Conservation (phyloP, 2,888 invertebrate genomes). For the Chironomus tentans region DNA sequence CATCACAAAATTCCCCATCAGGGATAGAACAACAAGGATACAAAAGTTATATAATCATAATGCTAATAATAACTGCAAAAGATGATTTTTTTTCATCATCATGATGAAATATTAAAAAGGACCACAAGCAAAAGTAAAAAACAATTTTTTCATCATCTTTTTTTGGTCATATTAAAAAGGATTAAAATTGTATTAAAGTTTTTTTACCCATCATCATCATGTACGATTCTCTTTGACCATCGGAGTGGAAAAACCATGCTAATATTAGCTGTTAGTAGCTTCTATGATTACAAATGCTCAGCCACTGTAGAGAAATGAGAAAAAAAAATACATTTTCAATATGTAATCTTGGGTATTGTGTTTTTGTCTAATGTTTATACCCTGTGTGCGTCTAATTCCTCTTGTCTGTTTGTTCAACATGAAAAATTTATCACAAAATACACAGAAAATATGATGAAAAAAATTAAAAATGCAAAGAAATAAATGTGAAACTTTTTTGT, state of each 20-base stretch:
- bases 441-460: too few species aligned
- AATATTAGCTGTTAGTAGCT: slow-evolving; percentile 2
- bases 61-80: too few species aligned
- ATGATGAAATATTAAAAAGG: neutral
- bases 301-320: neutral
- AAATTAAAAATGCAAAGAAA: too few species aligned
- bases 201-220: neutral
- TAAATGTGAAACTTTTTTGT: too few species aligned
- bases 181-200: slow-evolving; percentile 4
- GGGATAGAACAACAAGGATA: too few species aligned
- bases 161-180: neutral
- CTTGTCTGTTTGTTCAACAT: slow-evolving; percentile 34
- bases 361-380: slow-evolving; percentile 80
- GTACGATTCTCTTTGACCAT: neutral
- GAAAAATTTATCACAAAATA: neutral
- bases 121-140: neutral
- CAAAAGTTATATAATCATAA: too few species aligned
- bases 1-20: too few species aligned
- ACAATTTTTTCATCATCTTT: neutral
- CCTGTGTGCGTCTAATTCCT: slow-evolving; percentile 78
- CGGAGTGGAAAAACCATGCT: neutral
- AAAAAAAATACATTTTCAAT: slow-evolving; percentile 8
- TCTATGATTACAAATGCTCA: neutral
- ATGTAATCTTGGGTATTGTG: slow-evolving; percentile 46
- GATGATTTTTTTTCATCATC: neutral